phyloP scores from a whole-genome alignment of 2,888 invertebrate species.

The Mythimna loreyi region DNA sequence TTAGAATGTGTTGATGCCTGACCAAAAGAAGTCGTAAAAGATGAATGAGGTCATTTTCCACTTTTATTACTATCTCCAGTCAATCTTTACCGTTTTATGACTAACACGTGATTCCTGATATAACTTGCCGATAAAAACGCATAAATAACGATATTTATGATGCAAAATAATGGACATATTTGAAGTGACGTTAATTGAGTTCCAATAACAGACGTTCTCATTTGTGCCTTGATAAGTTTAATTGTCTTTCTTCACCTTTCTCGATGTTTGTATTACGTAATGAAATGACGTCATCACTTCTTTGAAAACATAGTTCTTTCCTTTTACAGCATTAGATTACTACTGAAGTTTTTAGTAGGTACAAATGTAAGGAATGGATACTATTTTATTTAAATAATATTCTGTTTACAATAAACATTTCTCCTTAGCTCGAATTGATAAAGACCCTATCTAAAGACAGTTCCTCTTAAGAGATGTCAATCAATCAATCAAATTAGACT shows the following conservation, averaged over 20 bases:
- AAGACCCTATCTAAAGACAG: not conserved
- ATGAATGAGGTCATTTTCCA: not conserved
- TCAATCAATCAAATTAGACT: not conserved
- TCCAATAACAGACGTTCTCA: conserved; percentile 11
- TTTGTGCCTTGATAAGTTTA: conserved; percentile 17
- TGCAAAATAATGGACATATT: conserved; percentile 17
- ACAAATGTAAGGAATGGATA: not conserved
- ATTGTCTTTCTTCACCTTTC: conserved; percentile 1
- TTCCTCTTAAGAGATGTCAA: not conserved
- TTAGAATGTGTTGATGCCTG: conserved; percentile 1
- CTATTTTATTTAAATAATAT: not conserved
- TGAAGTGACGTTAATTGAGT: conserved; percentile 9
- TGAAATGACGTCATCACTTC: not conserved
- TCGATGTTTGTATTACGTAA: not conserved
- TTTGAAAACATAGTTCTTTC: not conserved
- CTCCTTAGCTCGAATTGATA: not conserved
- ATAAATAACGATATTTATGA: conserved; percentile 14
- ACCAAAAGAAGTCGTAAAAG: not conserved
- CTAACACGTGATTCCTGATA: conserved; percentile 22
- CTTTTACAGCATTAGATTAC: too few species aligned
- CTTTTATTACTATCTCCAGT: not conserved
- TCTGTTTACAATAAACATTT: not conserved
- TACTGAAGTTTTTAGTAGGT: too few species aligned
- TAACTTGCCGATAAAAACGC: conserved; percentile 2
- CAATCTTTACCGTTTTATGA: conserved; percentile 17